Base-by-base conservation (phyloP, 2,888 invertebrate species). In the Eudasyphora cyanicolor region DNA sequence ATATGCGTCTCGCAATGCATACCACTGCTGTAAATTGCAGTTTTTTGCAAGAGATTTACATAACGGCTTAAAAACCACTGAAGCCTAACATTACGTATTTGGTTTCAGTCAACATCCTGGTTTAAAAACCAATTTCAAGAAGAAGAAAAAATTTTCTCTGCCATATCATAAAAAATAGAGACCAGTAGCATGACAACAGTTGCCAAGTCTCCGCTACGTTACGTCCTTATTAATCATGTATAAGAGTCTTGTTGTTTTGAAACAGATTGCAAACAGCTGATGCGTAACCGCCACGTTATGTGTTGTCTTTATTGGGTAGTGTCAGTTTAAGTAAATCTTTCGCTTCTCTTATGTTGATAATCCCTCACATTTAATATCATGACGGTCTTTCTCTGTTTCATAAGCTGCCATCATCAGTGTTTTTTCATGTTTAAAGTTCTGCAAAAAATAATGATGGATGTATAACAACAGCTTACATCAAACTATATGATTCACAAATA, bases 401-500 rank as follows among this genome's bases (percentile, higher is more conserved):
- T n/a, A n/a, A n/a, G n/a, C n/a, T n/a, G n/a, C n/a, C n/a, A n/a
- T n/a, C n/a, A n/a, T n/a, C n/a, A n/a, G n/a, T n/a, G 19, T 17
- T 19, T 49, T n/a, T 17, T 7, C 14, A 49, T 49, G 49, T 2
- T 38, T 38, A 38, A 14, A 38, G 1, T 38, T 8, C 2, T 49
- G 10, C 35, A 35, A 35, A 7, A 35, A 35, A 35, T 35, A 2
- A 17, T 8, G n/a, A 21, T 21, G 21, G 7, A 51, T 4, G 51
- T 35, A 51, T 51, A 21, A 35, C 49, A 67, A 10, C 35, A 38
- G 6, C 35, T 67, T 69, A 7, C 35, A 51, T 35, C 64, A 8
- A 17, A 70, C 12, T 12, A n/a, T 1, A 6, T 2, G 45, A 45
- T 64, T n/a, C 64, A 78, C 54, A 75, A 54, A 78, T 82, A 67